Percentiles rank a stretch among this genome's conserved stretches.
phyloP scores from a whole-genome alignment of 2,113 vertebrate species.

The Steatornis caripensis region DNA sequence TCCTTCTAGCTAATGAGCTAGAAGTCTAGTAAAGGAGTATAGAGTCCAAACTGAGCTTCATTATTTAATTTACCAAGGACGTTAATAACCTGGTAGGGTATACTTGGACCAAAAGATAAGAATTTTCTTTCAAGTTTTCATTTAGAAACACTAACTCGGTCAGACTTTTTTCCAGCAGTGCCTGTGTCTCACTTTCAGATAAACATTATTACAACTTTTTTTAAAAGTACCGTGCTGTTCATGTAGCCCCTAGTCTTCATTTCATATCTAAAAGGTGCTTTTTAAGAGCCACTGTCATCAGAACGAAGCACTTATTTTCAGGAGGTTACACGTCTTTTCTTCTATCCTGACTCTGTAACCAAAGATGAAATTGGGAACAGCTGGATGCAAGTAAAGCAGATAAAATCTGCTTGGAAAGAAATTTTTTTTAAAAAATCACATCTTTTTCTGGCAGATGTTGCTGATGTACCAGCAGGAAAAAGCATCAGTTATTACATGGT shows the following conservation, averaged over 20 bases:
- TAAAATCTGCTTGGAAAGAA: neutral
- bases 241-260: neutral
- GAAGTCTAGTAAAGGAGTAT: neutral
- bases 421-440: neutral
- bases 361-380: neutral
- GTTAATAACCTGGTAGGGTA: neutral
- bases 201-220: neutral
- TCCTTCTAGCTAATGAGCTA: neutral
- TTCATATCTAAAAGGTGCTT: neutral
- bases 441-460: neutral
- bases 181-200: neutral
- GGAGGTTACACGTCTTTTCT: neutral
- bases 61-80: neutral
- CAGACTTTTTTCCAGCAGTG: neutral
- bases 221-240: neutral
- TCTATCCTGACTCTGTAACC: neutral
- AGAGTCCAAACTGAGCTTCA: neutral
- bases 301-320: neutral
- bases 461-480: neutral
- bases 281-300: neutral
- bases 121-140: neutral
- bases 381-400: neutral
- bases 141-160: neutral
- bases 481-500: neutral
- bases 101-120: neutral